Base-by-base conservation (phyloP, 2,113 vertebrate genomes). In the Pedetes capensis region DNA sequence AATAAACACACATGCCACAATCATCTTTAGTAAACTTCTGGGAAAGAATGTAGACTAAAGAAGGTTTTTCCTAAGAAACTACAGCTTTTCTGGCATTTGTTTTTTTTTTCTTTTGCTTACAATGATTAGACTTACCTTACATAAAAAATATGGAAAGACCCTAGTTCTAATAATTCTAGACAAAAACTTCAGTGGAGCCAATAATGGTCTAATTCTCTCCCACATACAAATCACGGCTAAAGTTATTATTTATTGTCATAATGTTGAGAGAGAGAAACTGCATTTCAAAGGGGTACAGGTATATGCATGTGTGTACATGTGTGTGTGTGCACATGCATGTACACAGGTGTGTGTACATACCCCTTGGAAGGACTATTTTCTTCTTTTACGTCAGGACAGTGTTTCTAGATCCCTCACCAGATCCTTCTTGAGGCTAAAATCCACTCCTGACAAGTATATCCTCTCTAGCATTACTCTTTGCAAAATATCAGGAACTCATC, bases 11-110 rank as follows among this genome's bases (percentile, higher is more conserved):
- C 55, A 91, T 76, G 96, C 17, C 75, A 87, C 13, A 71, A 89
- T 97, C 82, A 97, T 88, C 37, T 90, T 98, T 93, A 92, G 42
- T 91, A 87, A 91, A 92, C 64, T 95, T 95, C 34, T 88, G 64
- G 0, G 3, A 96, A 98, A 95, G 53, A 42, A 85, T n/a, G 96
- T 94, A 76, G 34, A 76, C 74, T 71, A 89, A 14, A 96, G 23
- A 55, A 6, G 13, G 90, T 95, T 95, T 55, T 96, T 97, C 91
- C 86, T 91, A 97, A 97, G 42, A 96, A 95, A 96, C 57, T 32
- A 97, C n/a, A 93, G 22, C 13, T 91, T 69, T 34, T 76, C 18
- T 95, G 37, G 53, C 51, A 89, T 87, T 96, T 86, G 23, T 78
- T 94, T 97, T 96, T 89, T 61, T 74, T 97, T 96, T 89, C 27